Conservation (phyloP, 2,113 vertebrate species). For the Oryzias curvinotus region DNA sequence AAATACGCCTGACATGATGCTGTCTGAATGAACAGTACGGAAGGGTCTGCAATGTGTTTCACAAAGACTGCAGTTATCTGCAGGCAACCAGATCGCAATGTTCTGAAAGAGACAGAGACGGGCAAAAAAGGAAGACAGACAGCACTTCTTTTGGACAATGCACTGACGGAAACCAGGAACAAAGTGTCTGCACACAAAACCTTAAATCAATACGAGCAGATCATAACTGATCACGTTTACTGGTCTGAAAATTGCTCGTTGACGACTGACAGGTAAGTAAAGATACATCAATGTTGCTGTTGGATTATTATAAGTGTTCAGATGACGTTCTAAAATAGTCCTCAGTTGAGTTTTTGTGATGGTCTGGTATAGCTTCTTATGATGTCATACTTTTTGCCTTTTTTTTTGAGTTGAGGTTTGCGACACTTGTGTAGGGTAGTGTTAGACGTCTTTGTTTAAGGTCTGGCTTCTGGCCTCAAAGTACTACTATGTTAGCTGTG, state of each 20-base stretch:
- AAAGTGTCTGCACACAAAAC: conserved; percentile 69
- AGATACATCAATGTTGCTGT: no score
- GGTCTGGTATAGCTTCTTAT: no score
- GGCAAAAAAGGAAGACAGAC: conserved; percentile 28
- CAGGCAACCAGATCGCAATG: conserved; percentile 68
- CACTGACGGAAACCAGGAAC: conserved; percentile 62
- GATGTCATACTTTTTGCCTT: no score
- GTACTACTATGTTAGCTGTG: no score
- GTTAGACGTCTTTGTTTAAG: no score
- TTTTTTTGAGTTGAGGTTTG: no score
- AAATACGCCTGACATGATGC: conserved; percentile 53
- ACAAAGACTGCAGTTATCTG: conserved; percentile 73
- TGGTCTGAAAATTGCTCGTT: conserved; percentile 52
- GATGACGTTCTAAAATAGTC: no score
- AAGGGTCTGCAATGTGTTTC: conserved; percentile 60
- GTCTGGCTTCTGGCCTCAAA: no score
- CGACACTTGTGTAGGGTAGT: no score
- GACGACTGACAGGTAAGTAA: no score
- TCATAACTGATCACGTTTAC: conserved; percentile 63
- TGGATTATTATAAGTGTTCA: no score
- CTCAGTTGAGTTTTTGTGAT: no score
- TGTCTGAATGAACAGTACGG: conserved; percentile 63
- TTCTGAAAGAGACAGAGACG: conserved; percentile 57
- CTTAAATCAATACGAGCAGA: conserved; percentile 64
- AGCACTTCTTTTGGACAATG: conserved; percentile 55